Evolutionary conservation across 2,888 invertebrate species (phyloP).

Genomic region (Gari tellinella): DNA sequence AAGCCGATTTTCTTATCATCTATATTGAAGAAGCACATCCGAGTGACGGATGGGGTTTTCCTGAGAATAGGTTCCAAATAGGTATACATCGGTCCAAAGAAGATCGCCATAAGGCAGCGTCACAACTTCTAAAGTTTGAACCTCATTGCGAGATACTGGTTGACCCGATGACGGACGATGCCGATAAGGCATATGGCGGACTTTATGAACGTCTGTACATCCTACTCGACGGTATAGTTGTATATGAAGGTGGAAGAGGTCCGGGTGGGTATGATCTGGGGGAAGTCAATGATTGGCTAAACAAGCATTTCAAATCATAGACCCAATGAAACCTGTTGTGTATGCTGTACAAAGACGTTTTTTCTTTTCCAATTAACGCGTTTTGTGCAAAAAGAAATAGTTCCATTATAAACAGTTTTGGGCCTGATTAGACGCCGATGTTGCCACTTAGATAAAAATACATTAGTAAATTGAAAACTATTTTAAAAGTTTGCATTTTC

Average conservation of each 20-base stretch:
- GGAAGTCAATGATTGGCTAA: slow-evolving; percentile 73
- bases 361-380: too few species aligned
- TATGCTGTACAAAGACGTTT: too few species aligned
- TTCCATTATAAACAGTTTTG: too few species aligned
- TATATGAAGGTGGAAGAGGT: slow-evolving; percentile 72
- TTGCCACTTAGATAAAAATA: too few species aligned
- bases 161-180: slow-evolving; percentile 72
- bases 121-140: slow-evolving; percentile 38
- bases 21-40: too few species aligned
- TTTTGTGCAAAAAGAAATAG: too few species aligned
- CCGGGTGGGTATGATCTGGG: slow-evolving; percentile 71
- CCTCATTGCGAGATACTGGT: slow-evolving; percentile 67
- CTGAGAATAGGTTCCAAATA: slow-evolving; percentile 67
- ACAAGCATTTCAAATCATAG: slow-evolving; percentile 32
- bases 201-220: slow-evolving; percentile 77
- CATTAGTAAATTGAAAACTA: too few species aligned
- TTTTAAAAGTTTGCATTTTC: too few species aligned
- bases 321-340: too few species aligned
- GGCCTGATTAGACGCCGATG: too few species aligned
- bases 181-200: slow-evolving; percentile 71
- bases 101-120: slow-evolving; percentile 71
- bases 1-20: too few species aligned
- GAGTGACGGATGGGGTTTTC: slow-evolving; percentile 76
- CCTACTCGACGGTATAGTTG: slow-evolving; percentile 66
- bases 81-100: slow-evolving; percentile 61